phyloP scores from a whole-genome alignment of 2,888 invertebrate genomes.

The Drosophila quasianomalipes region DNA sequence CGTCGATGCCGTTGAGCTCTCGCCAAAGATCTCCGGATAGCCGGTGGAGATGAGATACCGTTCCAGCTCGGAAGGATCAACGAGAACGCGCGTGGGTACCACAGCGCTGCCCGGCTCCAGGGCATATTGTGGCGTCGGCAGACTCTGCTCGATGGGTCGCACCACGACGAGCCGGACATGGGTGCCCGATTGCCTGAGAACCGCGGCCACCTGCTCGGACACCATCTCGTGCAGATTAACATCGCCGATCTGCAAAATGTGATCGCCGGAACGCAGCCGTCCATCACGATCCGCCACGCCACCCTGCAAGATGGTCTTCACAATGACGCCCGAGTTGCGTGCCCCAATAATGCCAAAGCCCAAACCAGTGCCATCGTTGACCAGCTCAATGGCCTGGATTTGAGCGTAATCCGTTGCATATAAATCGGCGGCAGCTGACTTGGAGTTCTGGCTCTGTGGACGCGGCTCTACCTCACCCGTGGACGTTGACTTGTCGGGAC shows the following conservation, averaged over 20 bases:
- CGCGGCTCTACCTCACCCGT: slow-evolving; percentile 85
- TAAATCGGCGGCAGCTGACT: slow-evolving; percentile 89
- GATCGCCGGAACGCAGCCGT: slow-evolving; percentile 98
- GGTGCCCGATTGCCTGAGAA: slow-evolving; percentile 97
- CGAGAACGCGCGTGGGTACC: slow-evolving; percentile 90
- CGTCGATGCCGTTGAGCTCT: slow-evolving; percentile 86
- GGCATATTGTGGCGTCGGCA: slow-evolving; percentile 84
- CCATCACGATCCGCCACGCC: slow-evolving; percentile 99
- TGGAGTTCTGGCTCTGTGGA: slow-evolving; percentile 87
- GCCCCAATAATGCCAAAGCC: slow-evolving; percentile 99
- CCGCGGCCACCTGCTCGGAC: slow-evolving; percentile 98
- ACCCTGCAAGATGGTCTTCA: slow-evolving; percentile 98
- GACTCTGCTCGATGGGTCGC: slow-evolving; percentile 93
- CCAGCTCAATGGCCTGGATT: slow-evolving; percentile 98
- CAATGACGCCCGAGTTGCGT: slow-evolving; percentile 99
- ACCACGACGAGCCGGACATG: slow-evolving; percentile 98
- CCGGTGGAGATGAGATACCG: slow-evolving; percentile 94
- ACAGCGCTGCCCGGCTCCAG: slow-evolving; percentile 87
- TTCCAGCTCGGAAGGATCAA: slow-evolving; percentile 94
- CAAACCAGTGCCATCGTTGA: slow-evolving; percentile 98
- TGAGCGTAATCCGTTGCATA: slow-evolving; percentile 97
- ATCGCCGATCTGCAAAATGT: slow-evolving; percentile 97
- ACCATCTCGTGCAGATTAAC: slow-evolving; percentile 98
- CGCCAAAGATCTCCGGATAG: slow-evolving; percentile 91
- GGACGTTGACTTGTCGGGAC: slow-evolving; percentile 87